phyloP scores from a whole-genome alignment of 2,113 vertebrate genomes.

The Chaetura pelagica region DNA sequence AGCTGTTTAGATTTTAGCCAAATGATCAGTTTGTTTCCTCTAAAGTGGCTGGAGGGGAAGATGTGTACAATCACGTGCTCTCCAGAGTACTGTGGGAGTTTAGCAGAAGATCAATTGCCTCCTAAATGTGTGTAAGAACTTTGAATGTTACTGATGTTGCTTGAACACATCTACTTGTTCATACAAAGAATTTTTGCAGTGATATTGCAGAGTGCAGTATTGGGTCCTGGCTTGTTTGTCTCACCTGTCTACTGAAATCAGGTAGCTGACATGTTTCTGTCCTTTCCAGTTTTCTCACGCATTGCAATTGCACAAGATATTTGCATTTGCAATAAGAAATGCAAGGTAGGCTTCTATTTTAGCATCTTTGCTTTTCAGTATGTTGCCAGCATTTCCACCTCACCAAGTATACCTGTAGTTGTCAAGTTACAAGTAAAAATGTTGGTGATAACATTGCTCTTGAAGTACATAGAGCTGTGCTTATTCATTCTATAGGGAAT shows the following conservation, averaged over 20 bases:
- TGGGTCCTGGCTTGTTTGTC: neutral
- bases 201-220: neutral
- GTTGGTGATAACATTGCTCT: neutral
- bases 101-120: neutral
- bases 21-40: neutral
- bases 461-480: neutral
- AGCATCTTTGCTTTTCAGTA: neutral
- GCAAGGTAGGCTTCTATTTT: neutral
- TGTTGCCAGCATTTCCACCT: neutral
- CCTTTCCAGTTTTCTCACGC: neutral
- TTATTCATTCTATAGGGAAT: neutral
- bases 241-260: neutral
- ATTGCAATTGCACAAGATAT: neutral
- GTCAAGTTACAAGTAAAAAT: neutral
- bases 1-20: neutral
- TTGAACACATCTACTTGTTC: neutral
- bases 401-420: neutral
- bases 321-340: neutral
- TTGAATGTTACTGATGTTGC: neutral
- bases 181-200: neutral
- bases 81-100: accelerated
- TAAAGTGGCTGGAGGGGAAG: neutral
- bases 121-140: neutral
- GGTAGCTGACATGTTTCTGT: neutral
- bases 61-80: neutral